Base-by-base conservation (phyloP, 2,888 invertebrate genomes). In the Frankliniella intonsa region DNA sequence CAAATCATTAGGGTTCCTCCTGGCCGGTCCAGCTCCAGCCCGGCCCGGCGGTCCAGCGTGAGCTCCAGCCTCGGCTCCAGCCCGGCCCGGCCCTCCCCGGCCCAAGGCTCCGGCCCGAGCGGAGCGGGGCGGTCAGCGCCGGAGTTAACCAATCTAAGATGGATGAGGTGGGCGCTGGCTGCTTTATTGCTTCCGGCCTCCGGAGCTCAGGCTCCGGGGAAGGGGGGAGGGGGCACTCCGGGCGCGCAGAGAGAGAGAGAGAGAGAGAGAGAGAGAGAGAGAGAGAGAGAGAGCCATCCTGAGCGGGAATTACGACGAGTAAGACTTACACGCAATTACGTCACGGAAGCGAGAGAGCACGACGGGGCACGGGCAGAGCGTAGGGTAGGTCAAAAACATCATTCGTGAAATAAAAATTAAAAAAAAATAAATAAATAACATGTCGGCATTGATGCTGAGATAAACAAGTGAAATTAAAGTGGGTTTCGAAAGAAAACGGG, bases 121-220 rank as follows among this genome's bases (percentile, higher is more conserved):
- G n/a, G n/a, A n/a, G n/a, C n/a, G n/a, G n/a, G n/a, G 65, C 69
- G 69, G 69, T 76, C 69, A 76, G 69, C 69, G 25, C 69, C 69
- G 69, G 69, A 76, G 69, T 76, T 76, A 76, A 76, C 69, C 69
- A 76, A 76, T 76, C 69, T 76, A 76, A 76, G 69, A 76, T 76
- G 69, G 69, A 76, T 76, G 69, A 76, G 69, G 69, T 76, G 69
- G 69, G n/a, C 69, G 25, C 69, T 55, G 55, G 12, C 25, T 76
- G 69, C 69, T 76, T 76, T 76, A 76, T 76, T 76, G 69, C 69
- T 12, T 12, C 69, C 69, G 69, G 69, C 22, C 22, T 22, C 69
- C 69, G 69, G 69, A 69, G 69, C 11, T 10, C 55, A 11, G 14
- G 55, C 55, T 55, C 55, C 55, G 14, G 55, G 14, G 55, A 55